Percentiles rank a stretch among this genome's conserved stretches.
Conservation (phyloP, 1,140 invertebrate species). For the Eriosoma lanigerum region DNA sequence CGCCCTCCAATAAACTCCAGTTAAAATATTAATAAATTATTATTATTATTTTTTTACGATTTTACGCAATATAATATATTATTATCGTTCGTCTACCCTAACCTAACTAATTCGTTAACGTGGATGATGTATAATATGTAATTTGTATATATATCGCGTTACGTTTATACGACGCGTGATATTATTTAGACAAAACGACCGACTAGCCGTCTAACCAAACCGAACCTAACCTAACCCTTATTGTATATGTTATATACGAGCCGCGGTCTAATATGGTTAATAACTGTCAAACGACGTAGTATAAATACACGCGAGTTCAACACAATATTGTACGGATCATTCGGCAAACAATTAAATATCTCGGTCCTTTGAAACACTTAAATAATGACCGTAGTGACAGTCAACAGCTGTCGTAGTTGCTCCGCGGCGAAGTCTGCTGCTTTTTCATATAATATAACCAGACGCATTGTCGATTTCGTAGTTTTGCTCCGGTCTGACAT, state of each 20-base stretch:
- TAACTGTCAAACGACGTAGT: conserved; percentile 12
- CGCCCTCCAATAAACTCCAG: no score
- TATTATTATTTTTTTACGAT: no score
- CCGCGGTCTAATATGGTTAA: neutral
- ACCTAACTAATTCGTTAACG: no score
- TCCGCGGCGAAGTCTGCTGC: no score
- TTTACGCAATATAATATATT: no score
- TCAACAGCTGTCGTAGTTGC: conserved; percentile 43
- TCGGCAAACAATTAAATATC: conserved; percentile 35
- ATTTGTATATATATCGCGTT: no score
- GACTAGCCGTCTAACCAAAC: neutral
- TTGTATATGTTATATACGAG: neutral
- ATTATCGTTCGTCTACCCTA: no score
- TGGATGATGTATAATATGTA: no score
- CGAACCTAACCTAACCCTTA: neutral
- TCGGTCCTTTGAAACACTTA: conserved; percentile 16
- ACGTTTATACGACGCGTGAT: no score
- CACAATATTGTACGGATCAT: conserved; percentile 41
- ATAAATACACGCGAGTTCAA: neutral
- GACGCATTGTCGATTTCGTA: no score
- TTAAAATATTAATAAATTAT: no score
- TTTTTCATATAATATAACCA: no score
- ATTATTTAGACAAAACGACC: neutral
- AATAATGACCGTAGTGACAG: conserved; percentile 46
- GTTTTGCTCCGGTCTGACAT: neutral